phyloP scores from a whole-genome alignment of 1,140 invertebrate genomes.

The Drosophila sp. region DNA sequence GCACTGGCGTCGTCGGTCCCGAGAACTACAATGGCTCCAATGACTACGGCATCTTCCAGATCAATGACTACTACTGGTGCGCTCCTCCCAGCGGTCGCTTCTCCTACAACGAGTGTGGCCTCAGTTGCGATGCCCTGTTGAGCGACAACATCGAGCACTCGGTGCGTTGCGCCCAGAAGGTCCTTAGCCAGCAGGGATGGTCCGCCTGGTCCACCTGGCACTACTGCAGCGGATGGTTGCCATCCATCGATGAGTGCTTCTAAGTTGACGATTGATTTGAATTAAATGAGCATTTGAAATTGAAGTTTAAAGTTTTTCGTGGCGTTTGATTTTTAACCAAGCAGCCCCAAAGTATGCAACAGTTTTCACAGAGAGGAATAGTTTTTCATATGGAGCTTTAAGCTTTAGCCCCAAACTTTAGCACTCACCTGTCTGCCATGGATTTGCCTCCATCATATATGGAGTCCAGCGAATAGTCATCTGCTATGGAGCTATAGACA shows the following conservation, averaged over 20 bases:
- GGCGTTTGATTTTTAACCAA: not conserved
- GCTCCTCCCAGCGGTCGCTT: constrained; percentile 31
- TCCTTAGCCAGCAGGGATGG: constrained; percentile 61
- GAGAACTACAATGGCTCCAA: constrained; percentile 53
- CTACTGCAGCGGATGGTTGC: constrained; percentile 52
- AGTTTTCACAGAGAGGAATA: not conserved
- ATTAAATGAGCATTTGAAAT: constrained; percentile 1
- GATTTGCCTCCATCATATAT: constrained; percentile 62
- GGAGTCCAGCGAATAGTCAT: constrained; percentile 74
- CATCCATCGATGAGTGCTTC: constrained; percentile 67
- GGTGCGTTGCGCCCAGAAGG: constrained; percentile 52
- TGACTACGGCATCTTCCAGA: constrained; percentile 74
- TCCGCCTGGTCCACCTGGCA: constrained; percentile 62
- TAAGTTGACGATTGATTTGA: constrained; percentile 13
- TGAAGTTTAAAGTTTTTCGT: not conserved
- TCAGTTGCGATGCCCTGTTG: constrained; percentile 47
- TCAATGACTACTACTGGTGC: constrained; percentile 75
- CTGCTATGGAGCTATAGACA: constrained; percentile 72
- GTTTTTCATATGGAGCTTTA: not conserved
- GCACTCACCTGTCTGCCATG: constrained; percentile 68
- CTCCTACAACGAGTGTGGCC: constrained; percentile 47
- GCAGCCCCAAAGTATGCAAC: constrained; percentile 28
- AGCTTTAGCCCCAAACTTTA: not conserved
- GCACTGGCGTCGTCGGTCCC: constrained; percentile 49
- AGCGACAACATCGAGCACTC: constrained; percentile 47